Evolutionary conservation across 1,140 invertebrate species (phyloP), one percentile per base, ranked within the genome.

Genomic region (Bombus turneri): DNA sequence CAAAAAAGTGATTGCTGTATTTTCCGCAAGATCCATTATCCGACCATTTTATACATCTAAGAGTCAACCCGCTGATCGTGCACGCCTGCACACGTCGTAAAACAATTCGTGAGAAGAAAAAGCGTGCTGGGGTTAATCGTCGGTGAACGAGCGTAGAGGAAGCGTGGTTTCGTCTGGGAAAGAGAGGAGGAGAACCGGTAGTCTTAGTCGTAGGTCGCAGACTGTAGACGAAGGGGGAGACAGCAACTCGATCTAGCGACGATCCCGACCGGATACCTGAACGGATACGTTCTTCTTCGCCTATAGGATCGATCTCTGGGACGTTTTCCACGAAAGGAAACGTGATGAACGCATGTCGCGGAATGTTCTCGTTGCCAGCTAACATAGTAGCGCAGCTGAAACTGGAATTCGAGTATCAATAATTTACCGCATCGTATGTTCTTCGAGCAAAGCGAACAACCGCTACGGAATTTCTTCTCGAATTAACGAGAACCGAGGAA

Each of bases 251-350:
- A 81, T 84, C 37, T 15, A 28, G 41, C 47, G 66, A 69, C 15
- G 39, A 18, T 84, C 53, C 22, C 15, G 68, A 68, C 43, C 64
- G 69, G 78, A 85, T 89, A 75, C 57, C 62, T 31, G 53, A 83
- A 15, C 69, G 74, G 39, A 69, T 59, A 57, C 41, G 78, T 85
- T 90, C 78, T 89, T 90, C 81, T 85, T 81, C 25, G 37, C 15
- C 68, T 31, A 28, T 53, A 28, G 13, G 81, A 59, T 72, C 80
- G 80, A 57, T 85, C 69, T 28, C 59, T 53, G 73, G 68, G 10
- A 12, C 47, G 39, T 80, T 87, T 82, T 74, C 86, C 82, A 79
- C 68, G 75, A 90, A 90, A 90, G 86, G 82, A 87, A 85, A 75
- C 79, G 78, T 59, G 47, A 53, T 6, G 47, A 53, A 53, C 47